phyloP scores from a whole-genome alignment of 2,888 invertebrate species.

The Gymnoscelis rufifasciata region DNA sequence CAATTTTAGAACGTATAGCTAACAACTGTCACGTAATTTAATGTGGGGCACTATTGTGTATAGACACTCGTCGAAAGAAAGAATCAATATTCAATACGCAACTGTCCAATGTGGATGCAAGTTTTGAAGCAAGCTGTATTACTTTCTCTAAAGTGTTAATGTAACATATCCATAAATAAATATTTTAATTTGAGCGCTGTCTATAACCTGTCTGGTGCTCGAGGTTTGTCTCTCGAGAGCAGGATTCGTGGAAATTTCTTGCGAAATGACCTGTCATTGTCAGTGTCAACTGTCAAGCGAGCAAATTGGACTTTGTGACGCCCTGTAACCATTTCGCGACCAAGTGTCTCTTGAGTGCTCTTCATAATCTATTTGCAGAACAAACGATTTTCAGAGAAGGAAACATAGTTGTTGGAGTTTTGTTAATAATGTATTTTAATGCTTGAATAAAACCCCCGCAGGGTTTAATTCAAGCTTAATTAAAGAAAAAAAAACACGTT shows the following conservation, averaged over 20 bases:
- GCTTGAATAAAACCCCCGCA: too few species aligned
- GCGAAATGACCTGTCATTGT: conserved; percentile 9
- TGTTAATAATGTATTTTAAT: background rate
- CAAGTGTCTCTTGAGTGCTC: background rate
- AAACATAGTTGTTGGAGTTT: background rate
- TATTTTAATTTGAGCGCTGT: conserved; percentile 20
- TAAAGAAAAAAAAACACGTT: too few species aligned
- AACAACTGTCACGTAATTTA: too few species aligned
- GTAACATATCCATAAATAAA: conserved; percentile 15
- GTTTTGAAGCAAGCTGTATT: background rate
- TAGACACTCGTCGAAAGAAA: background rate
- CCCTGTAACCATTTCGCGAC: background rate
- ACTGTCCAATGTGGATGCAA: too few species aligned
- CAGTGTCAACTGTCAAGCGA: conserved; percentile 4
- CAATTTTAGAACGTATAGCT: too few species aligned
- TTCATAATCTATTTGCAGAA: background rate
- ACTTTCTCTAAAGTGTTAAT: conserved; percentile 5
- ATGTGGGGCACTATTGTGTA: background rate
- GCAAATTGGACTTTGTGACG: conserved; percentile 7
- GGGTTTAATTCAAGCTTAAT: too few species aligned
- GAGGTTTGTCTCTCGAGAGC: conserved; percentile 13
- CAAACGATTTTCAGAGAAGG: background rate
- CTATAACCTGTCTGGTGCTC: conserved; percentile 20
- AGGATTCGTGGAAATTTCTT: background rate
- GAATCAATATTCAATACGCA: background rate